Evolutionary conservation across 2,797 vertebrate genomes (phyloP).

Genomic region (Tauraco hartlaubi): DNA sequence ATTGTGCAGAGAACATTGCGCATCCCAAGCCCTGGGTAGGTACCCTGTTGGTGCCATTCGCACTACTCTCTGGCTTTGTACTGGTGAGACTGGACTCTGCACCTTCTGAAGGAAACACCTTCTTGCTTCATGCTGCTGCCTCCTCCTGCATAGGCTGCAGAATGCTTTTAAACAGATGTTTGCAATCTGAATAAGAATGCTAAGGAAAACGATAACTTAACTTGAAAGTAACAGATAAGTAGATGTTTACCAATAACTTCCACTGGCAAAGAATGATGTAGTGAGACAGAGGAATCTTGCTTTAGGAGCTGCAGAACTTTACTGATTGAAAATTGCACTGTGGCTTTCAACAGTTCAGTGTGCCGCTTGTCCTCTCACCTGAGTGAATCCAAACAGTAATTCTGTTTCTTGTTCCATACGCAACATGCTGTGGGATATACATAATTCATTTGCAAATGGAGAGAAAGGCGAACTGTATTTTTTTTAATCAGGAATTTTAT

Average conservation of each 20-base stretch:
- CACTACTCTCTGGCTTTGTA: neutral
- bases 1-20: neutral
- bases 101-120: neutral
- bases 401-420: neutral
- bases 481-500: neutral
- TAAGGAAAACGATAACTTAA: neutral
- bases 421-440: accelerated
- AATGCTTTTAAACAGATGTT: neutral
- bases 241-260: neutral
- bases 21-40: accelerated
- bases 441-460: neutral
- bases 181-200: neutral
- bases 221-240: neutral
- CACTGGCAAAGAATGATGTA: neutral
- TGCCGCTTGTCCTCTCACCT: accelerated
- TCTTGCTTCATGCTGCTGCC: neutral
- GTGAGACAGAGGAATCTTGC: neutral
- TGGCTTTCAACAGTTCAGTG: neutral
- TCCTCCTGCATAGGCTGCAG: neutral
- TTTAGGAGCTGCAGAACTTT: neutral
- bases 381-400: neutral
- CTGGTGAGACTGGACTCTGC: accelerated
- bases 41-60: accelerated
- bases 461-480: neutral
- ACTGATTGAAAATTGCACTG: neutral